A percentile compares a stretch with the other conserved stretches of the same genome.
These are phyloP conservation scores for Penelope pileata DNA, from an alignment of 2,113 vertebrate genomes.

Conservation along the genomic window DNA sequence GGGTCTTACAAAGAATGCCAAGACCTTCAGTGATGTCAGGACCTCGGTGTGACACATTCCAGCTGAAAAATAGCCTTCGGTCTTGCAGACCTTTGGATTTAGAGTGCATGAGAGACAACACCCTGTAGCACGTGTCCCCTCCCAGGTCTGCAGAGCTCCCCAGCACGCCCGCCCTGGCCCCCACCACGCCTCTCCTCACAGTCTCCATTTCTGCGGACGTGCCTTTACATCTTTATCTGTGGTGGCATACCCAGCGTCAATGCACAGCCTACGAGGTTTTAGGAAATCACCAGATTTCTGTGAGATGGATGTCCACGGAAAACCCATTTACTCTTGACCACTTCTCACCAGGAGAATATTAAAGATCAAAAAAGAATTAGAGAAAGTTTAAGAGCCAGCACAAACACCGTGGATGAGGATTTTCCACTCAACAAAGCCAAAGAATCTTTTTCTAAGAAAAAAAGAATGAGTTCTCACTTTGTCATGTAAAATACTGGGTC, in stretches of 20 bases:
- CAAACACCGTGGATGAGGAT: background rate
- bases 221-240: rapidly evolving
- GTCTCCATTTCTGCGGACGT: rapidly evolving
- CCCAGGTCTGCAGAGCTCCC: rapidly evolving
- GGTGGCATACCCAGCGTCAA: background rate
- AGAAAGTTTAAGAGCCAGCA: rapidly evolving
- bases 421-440: background rate
- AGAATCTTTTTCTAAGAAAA: background rate
- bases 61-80: background rate
- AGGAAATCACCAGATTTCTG: rapidly evolving
- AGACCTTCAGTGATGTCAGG: background rate
- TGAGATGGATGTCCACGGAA: background rate
- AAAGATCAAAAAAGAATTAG: rapidly evolving
- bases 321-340: background rate
- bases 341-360: background rate
- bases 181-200: rapidly evolving
- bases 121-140: rapidly evolving
- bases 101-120: background rate
- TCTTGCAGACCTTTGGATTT: background rate
- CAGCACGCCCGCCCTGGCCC: rapidly evolving
- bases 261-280: background rate
- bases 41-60: background rate
- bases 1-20: background rate
- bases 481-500: rapidly evolving
- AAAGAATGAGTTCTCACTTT: background rate